Evolutionary conservation across 2,113 vertebrate species (phyloP).

Genomic region (Pseudopodoces humilis): DNA sequence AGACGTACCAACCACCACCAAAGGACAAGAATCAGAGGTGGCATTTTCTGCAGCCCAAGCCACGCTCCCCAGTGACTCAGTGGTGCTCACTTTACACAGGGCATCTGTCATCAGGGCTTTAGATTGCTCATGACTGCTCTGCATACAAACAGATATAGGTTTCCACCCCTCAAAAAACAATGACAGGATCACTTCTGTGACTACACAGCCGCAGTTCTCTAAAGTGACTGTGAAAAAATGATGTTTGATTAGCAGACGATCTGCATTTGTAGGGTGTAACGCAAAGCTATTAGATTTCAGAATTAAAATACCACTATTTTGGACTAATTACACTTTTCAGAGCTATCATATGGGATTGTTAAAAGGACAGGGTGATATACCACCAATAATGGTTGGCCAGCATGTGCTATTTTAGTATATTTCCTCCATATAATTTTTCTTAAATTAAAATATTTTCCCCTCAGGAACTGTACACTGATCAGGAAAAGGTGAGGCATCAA

Average conservation of each 20-base stretch:
- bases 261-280: not conserved
- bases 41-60: not conserved
- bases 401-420: slow-evolving; percentile 21
- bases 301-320: not conserved
- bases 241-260: not conserved
- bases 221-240: not conserved
- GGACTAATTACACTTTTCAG: not conserved
- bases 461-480: slow-evolving; percentile 27
- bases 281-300: not conserved
- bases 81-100: not conserved
- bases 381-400: not conserved
- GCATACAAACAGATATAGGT: not conserved
- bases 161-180: not conserved
- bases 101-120: not conserved
- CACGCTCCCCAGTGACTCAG: not conserved
- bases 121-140: not conserved
- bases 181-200: not conserved
- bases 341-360: not conserved
- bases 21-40: not conserved
- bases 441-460: slow-evolving; percentile 50
- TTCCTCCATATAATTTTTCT: slow-evolving; percentile 45
- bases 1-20: not conserved
- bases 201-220: not conserved
- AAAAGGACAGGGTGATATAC: not conserved
- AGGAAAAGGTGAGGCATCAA: slow-evolving; percentile 61